These are phyloP conservation scores for Stenotaenia linearis DNA, from an alignment of 2,888 invertebrate species.

Conservation along the genomic window DNA sequence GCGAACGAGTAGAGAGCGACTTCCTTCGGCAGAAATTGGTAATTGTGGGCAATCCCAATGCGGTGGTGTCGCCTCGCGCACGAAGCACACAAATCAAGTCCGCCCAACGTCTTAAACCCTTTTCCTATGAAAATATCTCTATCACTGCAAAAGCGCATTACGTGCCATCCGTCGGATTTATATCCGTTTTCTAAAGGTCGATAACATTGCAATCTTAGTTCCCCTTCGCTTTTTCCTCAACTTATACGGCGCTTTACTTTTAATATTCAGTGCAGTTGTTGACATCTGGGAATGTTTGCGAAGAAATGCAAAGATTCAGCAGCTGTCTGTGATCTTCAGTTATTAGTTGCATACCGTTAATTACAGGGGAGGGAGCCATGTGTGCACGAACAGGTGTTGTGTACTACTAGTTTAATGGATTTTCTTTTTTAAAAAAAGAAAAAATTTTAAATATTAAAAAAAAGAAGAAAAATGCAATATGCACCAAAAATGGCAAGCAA, in stretches of 20 bases:
- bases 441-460: not conserved
- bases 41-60: slow-evolving; percentile 26
- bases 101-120: slow-evolving; percentile 24
- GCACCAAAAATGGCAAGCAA: not conserved
- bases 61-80: slow-evolving; percentile 26
- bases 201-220: not conserved
- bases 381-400: slow-evolving; percentile 12
- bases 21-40: slow-evolving; percentile 26
- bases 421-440: not conserved
- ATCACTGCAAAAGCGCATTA: not conserved
- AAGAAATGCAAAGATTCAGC: slow-evolving; percentile 2
- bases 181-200: not conserved
- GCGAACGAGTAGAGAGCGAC: slow-evolving; percentile 17
- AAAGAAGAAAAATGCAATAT: not conserved
- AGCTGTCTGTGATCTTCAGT: slow-evolving; percentile 20
- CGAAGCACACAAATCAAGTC: slow-evolving; percentile 22
- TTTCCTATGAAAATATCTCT: slow-evolving; percentile 24
- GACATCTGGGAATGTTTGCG: slow-evolving; percentile 11
- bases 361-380: not conserved
- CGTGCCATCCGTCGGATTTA: not conserved
- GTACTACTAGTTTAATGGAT: slow-evolving; percentile 11
- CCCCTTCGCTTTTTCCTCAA: not conserved
- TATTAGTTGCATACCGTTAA: not conserved
- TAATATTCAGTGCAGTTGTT: slow-evolving; percentile 21
- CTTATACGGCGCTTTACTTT: not conserved